These are phyloP conservation scores for Rapana venosa DNA, from an alignment of 2,888 invertebrate species.

Conservation along the genomic window DNA sequence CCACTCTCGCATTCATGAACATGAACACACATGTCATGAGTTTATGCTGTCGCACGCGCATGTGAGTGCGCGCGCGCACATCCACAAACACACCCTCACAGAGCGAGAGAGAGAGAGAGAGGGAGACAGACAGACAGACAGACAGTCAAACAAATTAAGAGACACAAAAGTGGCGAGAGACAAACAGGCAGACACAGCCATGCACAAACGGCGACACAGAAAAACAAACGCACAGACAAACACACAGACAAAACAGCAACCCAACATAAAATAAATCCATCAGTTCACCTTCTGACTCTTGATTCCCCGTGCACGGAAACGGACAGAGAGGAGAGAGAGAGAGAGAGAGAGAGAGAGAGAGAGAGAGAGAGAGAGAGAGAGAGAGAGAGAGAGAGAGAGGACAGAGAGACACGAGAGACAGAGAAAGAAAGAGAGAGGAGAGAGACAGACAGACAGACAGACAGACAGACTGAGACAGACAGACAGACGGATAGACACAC, in stretches of 20 bases:
- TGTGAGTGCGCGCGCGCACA: too few relatives aligned
- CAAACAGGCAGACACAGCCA: background rate
- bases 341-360: conserved; percentile 21
- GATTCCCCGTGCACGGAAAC: background rate
- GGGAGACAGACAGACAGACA: background rate
- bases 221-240: background rate
- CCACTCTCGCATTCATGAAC: too few relatives aligned
- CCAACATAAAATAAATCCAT: background rate
- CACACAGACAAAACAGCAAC: background rate
- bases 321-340: background rate
- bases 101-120: background rate
- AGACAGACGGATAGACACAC: too few relatives aligned
- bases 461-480: background rate
- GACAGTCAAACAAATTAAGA: background rate
- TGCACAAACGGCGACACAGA: background rate
- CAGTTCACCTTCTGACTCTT: background rate
- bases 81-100: background rate
- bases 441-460: background rate
- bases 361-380: background rate
- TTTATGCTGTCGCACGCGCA: too few relatives aligned
- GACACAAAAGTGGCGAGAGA: background rate
- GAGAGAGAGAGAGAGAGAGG: background rate
- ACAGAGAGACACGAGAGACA: background rate
- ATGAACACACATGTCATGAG: too few relatives aligned
- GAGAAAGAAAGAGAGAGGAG: background rate